A percentile compares a stretch with the other conserved stretches of the same genome.
These are phyloP conservation scores for Galeopterus variegatus DNA, from an alignment of 2,113 vertebrate species.

Conservation along the genomic window DNA sequence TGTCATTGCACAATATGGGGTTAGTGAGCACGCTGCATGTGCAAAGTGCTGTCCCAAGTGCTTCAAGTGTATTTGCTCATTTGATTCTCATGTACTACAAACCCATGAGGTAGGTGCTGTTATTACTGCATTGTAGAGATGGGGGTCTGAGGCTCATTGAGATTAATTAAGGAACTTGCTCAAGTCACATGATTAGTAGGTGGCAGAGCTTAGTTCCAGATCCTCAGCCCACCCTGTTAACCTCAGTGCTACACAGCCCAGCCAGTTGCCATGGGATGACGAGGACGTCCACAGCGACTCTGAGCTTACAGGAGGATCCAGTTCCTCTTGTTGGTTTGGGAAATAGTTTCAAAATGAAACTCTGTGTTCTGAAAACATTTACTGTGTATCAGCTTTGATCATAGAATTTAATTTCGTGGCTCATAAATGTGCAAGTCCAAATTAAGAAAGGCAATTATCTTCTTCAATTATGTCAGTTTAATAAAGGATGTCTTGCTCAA, in stretches of 20 bases:
- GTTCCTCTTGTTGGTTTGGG: neutral
- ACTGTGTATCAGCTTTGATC: neutral
- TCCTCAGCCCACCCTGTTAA: neutral
- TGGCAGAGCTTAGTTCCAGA: neutral
- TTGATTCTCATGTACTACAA: neutral
- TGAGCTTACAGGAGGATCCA: too few species aligned
- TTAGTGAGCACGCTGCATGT: accelerated
- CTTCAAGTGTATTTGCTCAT: neutral
- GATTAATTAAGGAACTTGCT: neutral
- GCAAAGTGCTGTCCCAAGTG: accelerated
- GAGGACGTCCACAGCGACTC: accelerated
- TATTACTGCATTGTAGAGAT: neutral
- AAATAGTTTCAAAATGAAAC: neutral
- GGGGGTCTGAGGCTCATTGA: neutral
- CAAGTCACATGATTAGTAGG: neutral
- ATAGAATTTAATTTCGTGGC: neutral
- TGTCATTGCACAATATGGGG: neutral
- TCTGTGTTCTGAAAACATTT: neutral
- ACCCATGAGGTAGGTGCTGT: accelerated
- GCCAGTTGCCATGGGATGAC: accelerated
- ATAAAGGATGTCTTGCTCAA: neutral
- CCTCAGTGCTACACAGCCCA: accelerated
- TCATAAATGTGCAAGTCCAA: conserved; percentile 1
- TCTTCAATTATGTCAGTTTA: neutral
- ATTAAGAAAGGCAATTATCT: neutral